Evolutionary conservation across 1,140 invertebrate genomes (phyloP), one percentile per base, ranked within the genome.

Genomic region (Mylabris phalerata): DNA sequence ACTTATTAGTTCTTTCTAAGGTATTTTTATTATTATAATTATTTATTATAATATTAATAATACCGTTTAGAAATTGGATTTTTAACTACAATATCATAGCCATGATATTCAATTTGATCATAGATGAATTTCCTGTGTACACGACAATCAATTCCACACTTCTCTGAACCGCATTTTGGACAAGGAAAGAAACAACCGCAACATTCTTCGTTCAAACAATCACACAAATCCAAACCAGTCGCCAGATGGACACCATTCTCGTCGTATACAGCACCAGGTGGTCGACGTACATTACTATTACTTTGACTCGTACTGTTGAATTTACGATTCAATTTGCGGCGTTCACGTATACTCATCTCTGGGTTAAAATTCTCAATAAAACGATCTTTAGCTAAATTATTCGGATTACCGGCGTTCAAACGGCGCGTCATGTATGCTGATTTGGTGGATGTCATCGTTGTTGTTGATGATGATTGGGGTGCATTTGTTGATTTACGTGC

Each of bases 111-210:
- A 47, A 73, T 66, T 54, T 66, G 65, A 43, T 74, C 73, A 42
- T 72, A 68, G 11, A 67, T 58, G 52, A 61, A 71, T 66, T 70
- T 73, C 32, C 73, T 55, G 56, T 71, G 70, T 19, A 67, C 64
- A 40, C 73, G 61, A 55, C 73, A 74, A 13, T 74, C 73, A 9
- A 57, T 52, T 7, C 71, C 70, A 63, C 73, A 74, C 51, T 74
- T 74, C 25, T 45, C 45, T 6, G 67, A 69, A 38, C 55, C 59
- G 60, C 90, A 93, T 75, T 87, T 90, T 1, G 77, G 66, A 70
- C 90, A 93, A 1, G 86, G 84, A 71, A 87, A 88, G 71, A 89
- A 88, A 75, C 90, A 93, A 1, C 90, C 90, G 2, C 80, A 74
- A 66, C 90, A 93, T 5, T 75, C 74, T 44, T 76, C 69, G 51